phyloP scores from a whole-genome alignment of 2,113 vertebrate genomes.

The Piprites chloris region DNA sequence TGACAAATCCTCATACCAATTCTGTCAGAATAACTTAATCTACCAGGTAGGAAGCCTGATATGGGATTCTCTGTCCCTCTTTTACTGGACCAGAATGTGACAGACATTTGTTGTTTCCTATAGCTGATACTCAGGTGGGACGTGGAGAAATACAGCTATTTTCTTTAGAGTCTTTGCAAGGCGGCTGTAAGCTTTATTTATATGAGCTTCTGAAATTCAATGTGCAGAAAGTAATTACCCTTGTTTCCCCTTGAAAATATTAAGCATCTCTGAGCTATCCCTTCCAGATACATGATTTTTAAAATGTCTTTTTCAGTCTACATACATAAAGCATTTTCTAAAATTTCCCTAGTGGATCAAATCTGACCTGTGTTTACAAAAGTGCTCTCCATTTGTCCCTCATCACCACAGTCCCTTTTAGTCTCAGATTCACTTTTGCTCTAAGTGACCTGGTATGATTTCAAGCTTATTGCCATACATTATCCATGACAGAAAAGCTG shows the following conservation, averaged over 20 bases:
- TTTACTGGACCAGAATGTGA: not conserved
- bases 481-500: slow-evolving; percentile 28
- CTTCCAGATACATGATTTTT: not conserved
- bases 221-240: not conserved
- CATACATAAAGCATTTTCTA: not conserved
- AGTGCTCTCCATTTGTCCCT: not conserved
- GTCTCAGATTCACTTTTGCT: not conserved
- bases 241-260: not conserved
- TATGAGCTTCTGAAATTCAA: not conserved
- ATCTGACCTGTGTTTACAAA: not conserved
- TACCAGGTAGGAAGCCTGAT: not conserved
- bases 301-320: not conserved
- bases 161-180: not conserved
- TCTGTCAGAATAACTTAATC: not conserved
- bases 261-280: not conserved
- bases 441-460: not conserved
- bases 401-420: not conserved
- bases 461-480: not conserved
- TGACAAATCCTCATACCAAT: not conserved
- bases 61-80: not conserved
- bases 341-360: not conserved
- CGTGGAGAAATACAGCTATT: not conserved
- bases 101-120: not conserved
- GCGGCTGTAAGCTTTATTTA: not conserved
- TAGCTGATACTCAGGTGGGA: not conserved